Evolutionary conservation across 1,140 invertebrate species (phyloP).

Genomic region (Reticulitermes speratus): DNA sequence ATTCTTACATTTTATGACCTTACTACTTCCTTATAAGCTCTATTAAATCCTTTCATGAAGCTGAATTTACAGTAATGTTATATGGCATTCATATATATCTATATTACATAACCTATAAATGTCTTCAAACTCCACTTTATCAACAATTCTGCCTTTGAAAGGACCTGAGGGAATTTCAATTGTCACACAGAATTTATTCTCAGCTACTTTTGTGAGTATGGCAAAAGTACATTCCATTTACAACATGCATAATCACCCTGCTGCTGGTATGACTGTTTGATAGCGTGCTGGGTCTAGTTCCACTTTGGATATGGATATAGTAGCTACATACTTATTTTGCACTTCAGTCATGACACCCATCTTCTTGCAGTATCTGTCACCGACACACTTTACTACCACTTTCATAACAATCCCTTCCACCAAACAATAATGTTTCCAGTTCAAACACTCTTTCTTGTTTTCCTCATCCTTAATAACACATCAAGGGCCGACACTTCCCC

Average conservation of each 20-base stretch:
- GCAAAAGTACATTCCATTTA: conserved; percentile 85
- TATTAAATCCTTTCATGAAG: too few species aligned
- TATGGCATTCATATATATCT: neutral
- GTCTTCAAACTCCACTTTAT: conserved; percentile 72
- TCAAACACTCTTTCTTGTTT: conserved; percentile 63
- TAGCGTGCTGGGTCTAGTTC: conserved; percentile 84
- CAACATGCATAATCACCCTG: conserved; percentile 75
- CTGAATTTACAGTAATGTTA: too few species aligned
- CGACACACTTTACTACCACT: conserved; percentile 83
- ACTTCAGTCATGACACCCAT: conserved; percentile 79
- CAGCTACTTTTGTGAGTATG: conserved; percentile 66
- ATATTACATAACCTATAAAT: conserved; percentile 55
- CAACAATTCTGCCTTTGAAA: conserved; percentile 61
- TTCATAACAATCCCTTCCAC: conserved; percentile 83
- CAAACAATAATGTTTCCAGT: conserved; percentile 80
- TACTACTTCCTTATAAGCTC: too few species aligned
- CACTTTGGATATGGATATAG: conserved; percentile 76
- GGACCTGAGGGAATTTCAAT: conserved; percentile 64
- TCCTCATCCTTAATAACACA: conserved; percentile 80
- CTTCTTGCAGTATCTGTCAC: conserved; percentile 85
- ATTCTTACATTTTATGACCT: too few species aligned
- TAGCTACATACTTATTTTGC: conserved; percentile 68
- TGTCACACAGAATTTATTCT: conserved; percentile 72
- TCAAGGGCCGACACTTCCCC: conserved; percentile 67
- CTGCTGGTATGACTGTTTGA: conserved; percentile 93